Base-by-base conservation (phyloP, 2,888 invertebrate species). In the Asteroscopus sphinx region DNA sequence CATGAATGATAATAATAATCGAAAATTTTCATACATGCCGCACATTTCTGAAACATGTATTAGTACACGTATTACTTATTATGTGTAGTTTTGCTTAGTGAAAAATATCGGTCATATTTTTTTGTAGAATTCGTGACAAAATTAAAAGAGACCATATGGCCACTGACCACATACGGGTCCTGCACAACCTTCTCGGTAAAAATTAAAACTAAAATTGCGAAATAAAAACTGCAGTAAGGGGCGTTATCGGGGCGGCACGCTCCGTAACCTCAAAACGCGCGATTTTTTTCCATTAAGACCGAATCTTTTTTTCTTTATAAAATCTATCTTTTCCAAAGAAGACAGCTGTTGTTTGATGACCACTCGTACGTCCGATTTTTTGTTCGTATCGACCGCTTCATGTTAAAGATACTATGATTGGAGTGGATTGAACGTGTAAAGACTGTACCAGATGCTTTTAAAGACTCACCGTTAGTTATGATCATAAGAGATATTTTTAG, bases 331-430 rank as follows among this genome's bases (percentile, higher is more conserved):
- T 85, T 79, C 76, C 45, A 65, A 65, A 74, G 71, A 80, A 79
- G 70, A 81, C 93, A 93, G 91, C 90, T 93, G 93, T 85, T 89
- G 84, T 88, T 88, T 83, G 89, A 89, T 91, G 92, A 92, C 93
- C 93, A 92, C 91, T 93, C 89, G 79, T 87, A 84, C 76, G 85
- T 81, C 79, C 82, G 42, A 67, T 76, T 86, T 91, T 88, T 89
- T 87, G 79, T 80, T 60, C 53, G 55, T 68, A 61, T 61, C 62
- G 68, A 69, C 69, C 63, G 68, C 73, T 69, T 70, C 42, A 78
- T 82, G 89, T 86, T 86, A 91, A 83, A 80, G 91, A 91, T 90
- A 89, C 89, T 79, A 79, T 82, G 82, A 86, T 89, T 84, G 84
- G 83, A 86, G 83, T 82, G 80, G 81, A 79, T 80, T 80, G 66